Evolutionary conservation across 2,113 vertebrate genomes (phyloP), one percentile per base, ranked within the genome.

Genomic region (Leptodactylus fuscus): DNA sequence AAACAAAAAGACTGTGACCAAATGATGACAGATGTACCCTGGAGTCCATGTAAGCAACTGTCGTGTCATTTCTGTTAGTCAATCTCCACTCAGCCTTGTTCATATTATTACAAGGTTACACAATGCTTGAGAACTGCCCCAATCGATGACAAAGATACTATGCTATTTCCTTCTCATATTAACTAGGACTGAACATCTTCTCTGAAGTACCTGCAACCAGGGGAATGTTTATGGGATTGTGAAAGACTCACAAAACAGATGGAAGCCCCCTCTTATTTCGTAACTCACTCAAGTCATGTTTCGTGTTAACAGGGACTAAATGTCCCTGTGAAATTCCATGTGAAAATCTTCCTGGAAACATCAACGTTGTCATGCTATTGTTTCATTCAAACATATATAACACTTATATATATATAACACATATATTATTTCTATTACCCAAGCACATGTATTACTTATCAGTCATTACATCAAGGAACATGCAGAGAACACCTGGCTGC

Each of bases 131-230:
- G 13, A 70, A 34, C 46, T 49, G 20, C 71, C 71, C 48, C 65
- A 10, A 27, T n/a, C 29, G 46, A 71, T 73, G 81, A 71, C 81
- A 71, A 24, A 34, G 29, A 15, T 55, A 71, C 34, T 24, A 46
- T 74, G 81, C 46, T 75, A 83, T 75, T 83, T 74, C 51, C 81
- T 60, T 51, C 10, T 44, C 10, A 20, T 75, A 60, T 83, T 83
- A 83, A 58, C 18, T 9, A 81, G 32, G 36, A 82, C 80, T 34
- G 24, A 27, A 10, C 51, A 58, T 60, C 36, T 58, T 83, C 53
- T 74, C 36, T 74, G n/a, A 83, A 83, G 29, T 58, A 83, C 48
- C 51, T 44, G 80, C 6, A 83, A 6, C 34, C 36, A 49, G 20
- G 44, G n/a, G 49, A 69, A 82, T 73, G 51, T 58, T 71, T 60